Evolutionary conservation across 2,888 invertebrate genomes (phyloP).

Genomic region (Clanis bilineata): DNA sequence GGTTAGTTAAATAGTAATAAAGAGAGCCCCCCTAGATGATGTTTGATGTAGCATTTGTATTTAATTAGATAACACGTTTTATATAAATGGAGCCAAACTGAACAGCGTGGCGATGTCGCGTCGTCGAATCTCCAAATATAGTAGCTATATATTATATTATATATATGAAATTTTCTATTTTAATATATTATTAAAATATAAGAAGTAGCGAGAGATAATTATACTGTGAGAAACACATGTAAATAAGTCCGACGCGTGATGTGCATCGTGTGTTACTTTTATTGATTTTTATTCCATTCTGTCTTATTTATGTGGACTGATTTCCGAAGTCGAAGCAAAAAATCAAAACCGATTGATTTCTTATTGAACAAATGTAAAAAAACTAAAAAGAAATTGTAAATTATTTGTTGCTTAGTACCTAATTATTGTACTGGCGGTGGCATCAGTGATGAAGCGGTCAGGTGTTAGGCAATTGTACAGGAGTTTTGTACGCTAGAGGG

Average conservation of each 20-base stretch:
- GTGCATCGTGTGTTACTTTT: constrained; percentile 43
- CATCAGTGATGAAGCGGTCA: constrained; percentile 32
- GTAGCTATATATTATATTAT: constrained; percentile 38
- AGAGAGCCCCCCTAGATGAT: constrained; percentile 62
- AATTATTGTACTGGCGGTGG: constrained; percentile 43
- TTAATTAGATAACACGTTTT: constrained; percentile 71
- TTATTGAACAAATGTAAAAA: constrained; percentile 51
- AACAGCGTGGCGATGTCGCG: constrained; percentile 53
- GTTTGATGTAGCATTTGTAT: constrained; percentile 77
- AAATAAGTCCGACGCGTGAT: constrained; percentile 52
- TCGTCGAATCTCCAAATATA: constrained; percentile 73
- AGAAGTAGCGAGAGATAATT: constrained; percentile 52
- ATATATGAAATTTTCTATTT: constrained; percentile 79
- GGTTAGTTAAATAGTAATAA: constrained; percentile 66
- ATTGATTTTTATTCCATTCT: constrained; percentile 42
- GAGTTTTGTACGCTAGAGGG: constrained; percentile 41
- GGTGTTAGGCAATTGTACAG: constrained; percentile 61
- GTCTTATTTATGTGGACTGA: constrained; percentile 44
- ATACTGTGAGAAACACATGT: constrained; percentile 61
- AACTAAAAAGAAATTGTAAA: constrained; percentile 43
- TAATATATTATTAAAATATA: constrained; percentile 73
- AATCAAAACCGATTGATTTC: constrained; percentile 32
- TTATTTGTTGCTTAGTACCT: constrained; percentile 66
- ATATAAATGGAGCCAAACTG: constrained; percentile 55
- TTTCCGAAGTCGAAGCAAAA: constrained; percentile 36